Conservation (phyloP, 2,113 vertebrate genomes). For the Corythornis vintsioides region DNA sequence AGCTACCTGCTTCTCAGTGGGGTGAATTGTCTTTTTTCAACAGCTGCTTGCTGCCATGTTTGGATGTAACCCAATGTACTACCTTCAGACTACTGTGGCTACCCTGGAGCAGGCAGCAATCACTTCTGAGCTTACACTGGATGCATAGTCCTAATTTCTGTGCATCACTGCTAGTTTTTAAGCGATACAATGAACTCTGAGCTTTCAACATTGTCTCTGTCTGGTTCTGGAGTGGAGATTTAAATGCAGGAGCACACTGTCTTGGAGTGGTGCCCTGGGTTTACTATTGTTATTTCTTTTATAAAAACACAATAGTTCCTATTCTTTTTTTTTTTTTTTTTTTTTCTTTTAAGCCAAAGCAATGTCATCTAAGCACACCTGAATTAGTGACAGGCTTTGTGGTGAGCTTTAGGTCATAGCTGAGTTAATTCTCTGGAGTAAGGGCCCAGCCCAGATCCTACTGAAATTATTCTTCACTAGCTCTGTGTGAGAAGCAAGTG, state of each 20-base stretch:
- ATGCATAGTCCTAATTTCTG: not conserved
- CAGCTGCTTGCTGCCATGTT: not conserved
- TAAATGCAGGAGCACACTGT: not conserved
- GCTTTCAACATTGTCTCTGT: not conserved
- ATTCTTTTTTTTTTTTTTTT: not conserved
- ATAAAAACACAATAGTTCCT: not conserved
- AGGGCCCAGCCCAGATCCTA: not conserved
- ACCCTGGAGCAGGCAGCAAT: not conserved
- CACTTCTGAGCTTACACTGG: not conserved
- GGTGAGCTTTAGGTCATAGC: not conserved
- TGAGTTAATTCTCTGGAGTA: not conserved
- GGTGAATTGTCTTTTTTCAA: accelerated
- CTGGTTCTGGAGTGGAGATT: not conserved
- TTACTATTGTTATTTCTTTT: not conserved
- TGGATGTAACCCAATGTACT: not conserved
- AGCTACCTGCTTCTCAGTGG: not conserved
- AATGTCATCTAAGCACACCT: not conserved
- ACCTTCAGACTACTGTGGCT: not conserved
- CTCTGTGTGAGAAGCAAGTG: not conserved
- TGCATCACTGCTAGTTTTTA: not conserved
- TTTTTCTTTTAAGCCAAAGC: not conserved
- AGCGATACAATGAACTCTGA: not conserved
- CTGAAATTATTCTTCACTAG: not conserved
- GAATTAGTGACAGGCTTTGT: not conserved
- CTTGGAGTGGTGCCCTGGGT: not conserved